Evolutionary conservation across 2,797 vertebrate genomes (phyloP).

Genomic region (Uromys caudimaculatus): DNA sequence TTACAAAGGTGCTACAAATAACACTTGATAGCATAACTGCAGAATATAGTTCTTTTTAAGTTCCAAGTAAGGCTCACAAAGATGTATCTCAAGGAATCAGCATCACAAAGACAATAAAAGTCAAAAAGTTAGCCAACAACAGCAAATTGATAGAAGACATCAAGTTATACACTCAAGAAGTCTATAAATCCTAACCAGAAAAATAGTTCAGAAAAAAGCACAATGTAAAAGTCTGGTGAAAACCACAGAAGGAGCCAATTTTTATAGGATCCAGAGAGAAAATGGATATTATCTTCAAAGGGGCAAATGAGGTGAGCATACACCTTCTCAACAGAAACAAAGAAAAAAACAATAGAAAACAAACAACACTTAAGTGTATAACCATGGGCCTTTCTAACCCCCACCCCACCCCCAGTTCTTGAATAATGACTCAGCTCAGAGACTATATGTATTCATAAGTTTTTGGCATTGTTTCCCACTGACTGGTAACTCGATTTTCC

Average conservation of each 20-base stretch:
- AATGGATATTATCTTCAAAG: background rate
- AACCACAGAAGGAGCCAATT: background rate
- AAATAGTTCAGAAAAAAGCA: background rate
- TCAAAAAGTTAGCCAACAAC: background rate
- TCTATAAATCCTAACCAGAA: background rate
- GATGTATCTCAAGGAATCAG: background rate
- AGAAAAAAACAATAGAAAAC: background rate
- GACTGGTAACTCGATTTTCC: too few relatives aligned
- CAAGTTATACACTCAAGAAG: conserved; percentile 10
- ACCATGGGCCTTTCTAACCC: too few relatives aligned
- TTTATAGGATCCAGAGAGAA: background rate
- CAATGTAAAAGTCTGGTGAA: background rate
- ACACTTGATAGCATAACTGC: background rate
- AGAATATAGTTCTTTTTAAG: background rate
- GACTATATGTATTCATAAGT: too few relatives aligned
- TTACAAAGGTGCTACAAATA: background rate
- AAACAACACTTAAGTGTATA: background rate
- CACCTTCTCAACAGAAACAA: background rate
- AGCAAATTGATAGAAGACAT: conserved; percentile 13
- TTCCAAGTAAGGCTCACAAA: background rate
- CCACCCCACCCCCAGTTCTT: too few relatives aligned
- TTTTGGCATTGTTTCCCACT: too few relatives aligned
- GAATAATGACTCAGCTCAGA: too few relatives aligned
- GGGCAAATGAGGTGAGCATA: background rate
- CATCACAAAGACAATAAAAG: background rate